Percentiles rank a stretch among this genome's conserved stretches.
phyloP scores from a whole-genome alignment of 1,140 invertebrate species.

The Drosophila parabipectinata region DNA sequence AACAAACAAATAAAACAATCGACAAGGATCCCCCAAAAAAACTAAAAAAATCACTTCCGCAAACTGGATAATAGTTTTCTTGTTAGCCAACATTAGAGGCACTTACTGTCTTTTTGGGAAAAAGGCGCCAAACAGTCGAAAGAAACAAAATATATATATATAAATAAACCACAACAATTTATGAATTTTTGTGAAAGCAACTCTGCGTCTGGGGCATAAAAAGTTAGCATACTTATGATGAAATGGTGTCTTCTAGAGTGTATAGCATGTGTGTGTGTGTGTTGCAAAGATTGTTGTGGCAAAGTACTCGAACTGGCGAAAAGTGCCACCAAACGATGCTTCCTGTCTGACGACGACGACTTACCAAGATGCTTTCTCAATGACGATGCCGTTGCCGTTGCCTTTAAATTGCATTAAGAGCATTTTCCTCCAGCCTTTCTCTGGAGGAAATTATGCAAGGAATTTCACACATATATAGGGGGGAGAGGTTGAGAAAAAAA shows the following conservation, averaged over 20 bases:
- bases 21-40: conserved; percentile 12
- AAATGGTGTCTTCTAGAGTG: background rate
- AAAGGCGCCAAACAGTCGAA: conserved; percentile 47
- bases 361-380: conserved; percentile 8
- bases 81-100: conserved; percentile 31
- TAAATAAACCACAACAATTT: conserved; percentile 7
- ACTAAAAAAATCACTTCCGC: conserved; percentile 51
- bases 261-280: background rate
- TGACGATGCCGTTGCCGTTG: background rate
- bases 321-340: conserved; percentile 17
- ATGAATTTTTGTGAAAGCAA: background rate
- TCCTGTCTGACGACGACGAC: conserved; percentile 22
- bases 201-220: conserved; percentile 7
- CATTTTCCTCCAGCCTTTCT: conserved; percentile 46
- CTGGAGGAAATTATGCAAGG: conserved; percentile 71
- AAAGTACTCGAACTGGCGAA: conserved; percentile 60
- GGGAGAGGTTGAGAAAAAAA: background rate
- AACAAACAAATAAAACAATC: conserved; percentile 54
- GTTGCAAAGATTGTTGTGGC: conserved; percentile 67
- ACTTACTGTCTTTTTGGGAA: conserved; percentile 51
- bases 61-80: conserved; percentile 37
- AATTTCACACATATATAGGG: conserved; percentile 47
- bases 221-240: conserved; percentile 61
- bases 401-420: conserved; percentile 47
- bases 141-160: conserved; percentile 4